Conservation (phyloP, 2,888 invertebrate species). For the Schizaphis graminum region DNA sequence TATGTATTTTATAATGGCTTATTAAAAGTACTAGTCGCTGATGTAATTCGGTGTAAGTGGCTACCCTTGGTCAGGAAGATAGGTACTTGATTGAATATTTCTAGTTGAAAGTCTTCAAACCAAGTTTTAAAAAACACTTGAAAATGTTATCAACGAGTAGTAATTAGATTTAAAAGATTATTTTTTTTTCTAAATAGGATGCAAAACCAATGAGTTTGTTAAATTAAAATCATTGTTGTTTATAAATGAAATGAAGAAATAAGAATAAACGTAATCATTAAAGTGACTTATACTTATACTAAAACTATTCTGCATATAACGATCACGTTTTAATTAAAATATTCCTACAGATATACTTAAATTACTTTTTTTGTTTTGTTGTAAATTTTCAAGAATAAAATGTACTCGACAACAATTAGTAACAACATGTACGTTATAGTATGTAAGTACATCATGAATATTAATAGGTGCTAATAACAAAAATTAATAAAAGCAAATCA, state of each 20-base stretch:
- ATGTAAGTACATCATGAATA: not conserved
- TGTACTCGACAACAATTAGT: not conserved
- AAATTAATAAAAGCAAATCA: not conserved
- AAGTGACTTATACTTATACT: not conserved
- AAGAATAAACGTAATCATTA: not conserved
- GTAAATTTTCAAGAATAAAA: not conserved
- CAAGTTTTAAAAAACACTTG: too few species aligned
- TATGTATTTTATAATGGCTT: not conserved
- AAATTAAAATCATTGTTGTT: not conserved
- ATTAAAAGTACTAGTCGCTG: not conserved
- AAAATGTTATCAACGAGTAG: too few species aligned
- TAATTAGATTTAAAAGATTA: too few species aligned
- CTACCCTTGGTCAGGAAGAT: not conserved
- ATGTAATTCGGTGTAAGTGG: not conserved
- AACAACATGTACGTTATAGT: not conserved
- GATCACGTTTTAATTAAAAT: conserved; percentile 12
- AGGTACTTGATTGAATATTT: not conserved
- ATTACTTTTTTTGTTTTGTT: not conserved
- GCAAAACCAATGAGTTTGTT: not conserved
- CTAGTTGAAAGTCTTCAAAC: too few species aligned
- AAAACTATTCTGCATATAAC: not conserved
- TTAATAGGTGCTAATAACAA: not conserved
- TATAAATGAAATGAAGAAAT: not conserved
- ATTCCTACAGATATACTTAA: not conserved
- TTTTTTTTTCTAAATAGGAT: not conserved